Evolutionary conservation across 2,888 invertebrate species (phyloP), one percentile per base, ranked within the genome.

Genomic region (Synanthedon andrenaeformis): DNA sequence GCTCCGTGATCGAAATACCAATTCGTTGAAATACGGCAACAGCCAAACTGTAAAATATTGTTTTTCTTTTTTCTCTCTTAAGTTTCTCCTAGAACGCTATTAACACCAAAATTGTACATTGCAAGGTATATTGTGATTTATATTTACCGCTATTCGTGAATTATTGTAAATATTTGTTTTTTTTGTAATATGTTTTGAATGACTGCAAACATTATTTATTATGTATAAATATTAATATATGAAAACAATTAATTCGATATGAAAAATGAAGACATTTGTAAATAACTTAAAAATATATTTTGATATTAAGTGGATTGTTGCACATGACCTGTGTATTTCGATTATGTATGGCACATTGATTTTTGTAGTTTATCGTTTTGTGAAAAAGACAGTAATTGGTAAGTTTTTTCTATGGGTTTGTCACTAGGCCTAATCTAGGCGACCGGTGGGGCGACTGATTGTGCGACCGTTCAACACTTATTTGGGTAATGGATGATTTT

Each of bases 81-180:
- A 35, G 35, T 35, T 35, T 35, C 35, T 35, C 10, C 35, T 35
- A 10, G 35, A 35, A 35, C 35, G 35, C 35, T 35, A 35, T 35
- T 28, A 35, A 35, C 35, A 35, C 35, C 10, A 35, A 35, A 35
- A 10, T 35, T 35, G 35, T 35, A 35, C 35, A 35, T 35, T 35
- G 58, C 60, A 58, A 58, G 56, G 57, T 58, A 58, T 52, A 56
- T 62, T 62, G 62, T 62, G 61, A 62, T 66, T 64, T 64, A 52
- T 60, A 59, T 56, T 58, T 57, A 56, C 58, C 57, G 57, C 61
- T 58, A 60, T 60, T 62, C 67, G 63, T 60, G 59, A 57, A 62
- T 59, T 61, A 62, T 58, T 66, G 64, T 69, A 65, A 65, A 67
- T 69, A 68, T 64, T 61, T 59, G 54, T 4, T 5, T 53, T 35